Evolutionary conservation across 2,797 vertebrate species (phyloP).

Genomic region (Sandelia bainsii): DNA sequence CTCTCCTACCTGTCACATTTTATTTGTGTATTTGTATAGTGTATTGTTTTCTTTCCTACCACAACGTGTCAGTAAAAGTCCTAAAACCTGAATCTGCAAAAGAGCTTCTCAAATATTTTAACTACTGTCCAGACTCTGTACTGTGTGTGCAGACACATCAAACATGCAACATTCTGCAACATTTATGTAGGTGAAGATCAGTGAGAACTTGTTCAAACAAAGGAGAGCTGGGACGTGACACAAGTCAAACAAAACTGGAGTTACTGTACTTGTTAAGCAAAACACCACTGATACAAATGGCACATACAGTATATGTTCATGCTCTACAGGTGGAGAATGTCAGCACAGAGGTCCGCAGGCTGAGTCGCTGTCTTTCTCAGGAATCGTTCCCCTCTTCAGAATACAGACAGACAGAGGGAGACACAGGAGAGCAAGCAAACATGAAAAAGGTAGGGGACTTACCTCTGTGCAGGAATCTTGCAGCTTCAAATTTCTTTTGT

Average conservation of each 20-base stretch:
- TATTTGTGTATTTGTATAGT: constrained; percentile 13
- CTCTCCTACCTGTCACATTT: not conserved
- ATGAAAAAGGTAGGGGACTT: constrained; percentile 38
- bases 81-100: too few relatives aligned
- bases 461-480: not conserved
- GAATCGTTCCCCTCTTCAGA: constrained; percentile 29
- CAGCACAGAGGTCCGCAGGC: constrained; percentile 50
- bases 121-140: not conserved
- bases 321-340: constrained; percentile 61
- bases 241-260: constrained; percentile 32
- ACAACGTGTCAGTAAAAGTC: too few relatives aligned
- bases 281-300: not conserved
- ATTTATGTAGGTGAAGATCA: constrained; percentile 13
- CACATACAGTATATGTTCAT: not conserved
- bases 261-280: not conserved
- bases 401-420: constrained; percentile 27
- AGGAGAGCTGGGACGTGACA: constrained; percentile 7
- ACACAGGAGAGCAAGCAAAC: constrained; percentile 33
- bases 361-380: constrained; percentile 62
- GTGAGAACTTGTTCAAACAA: constrained; percentile 36
- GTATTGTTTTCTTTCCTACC: not conserved
- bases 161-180: not conserved
- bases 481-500: too few relatives aligned
- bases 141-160: not conserved
- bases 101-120: not conserved